Evolutionary conservation across 2,888 invertebrate species (phyloP).

Genomic region (Lymantria monacha): DNA sequence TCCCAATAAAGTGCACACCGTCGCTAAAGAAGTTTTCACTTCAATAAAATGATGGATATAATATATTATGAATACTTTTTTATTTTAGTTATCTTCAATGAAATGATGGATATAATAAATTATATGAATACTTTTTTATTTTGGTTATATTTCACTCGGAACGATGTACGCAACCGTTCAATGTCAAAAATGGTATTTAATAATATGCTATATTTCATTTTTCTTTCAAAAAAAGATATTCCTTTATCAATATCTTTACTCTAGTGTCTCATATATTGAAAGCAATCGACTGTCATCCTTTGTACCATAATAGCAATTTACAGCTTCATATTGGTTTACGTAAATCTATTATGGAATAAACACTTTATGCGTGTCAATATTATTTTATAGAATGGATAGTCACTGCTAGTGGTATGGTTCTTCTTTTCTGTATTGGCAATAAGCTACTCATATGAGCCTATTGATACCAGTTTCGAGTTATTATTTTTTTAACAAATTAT

Average conservation of each 20-base stretch:
- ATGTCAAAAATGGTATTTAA: slow-evolving; percentile 15
- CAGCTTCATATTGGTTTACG: slow-evolving; percentile 12
- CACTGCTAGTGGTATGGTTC: no score
- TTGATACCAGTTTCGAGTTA: no score
- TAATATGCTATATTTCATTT: slow-evolving; percentile 10
- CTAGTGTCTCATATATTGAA: slow-evolving; percentile 15
- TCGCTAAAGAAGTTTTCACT: no score
- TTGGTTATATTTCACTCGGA: slow-evolving; percentile 16
- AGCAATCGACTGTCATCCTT: slow-evolving; percentile 22
- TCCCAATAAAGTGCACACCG: no score
- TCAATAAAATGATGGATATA: no score
- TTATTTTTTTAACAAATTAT: no score
- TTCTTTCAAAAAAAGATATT: slow-evolving; percentile 25
- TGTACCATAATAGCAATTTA: slow-evolving; percentile 29
- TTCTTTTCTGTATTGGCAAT: no score
- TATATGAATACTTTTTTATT: slow-evolving; percentile 5
- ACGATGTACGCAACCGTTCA: slow-evolving; percentile 12
- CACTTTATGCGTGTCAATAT: no score
- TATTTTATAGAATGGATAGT: no score
- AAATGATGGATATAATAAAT: no score
- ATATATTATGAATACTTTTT: neutral
- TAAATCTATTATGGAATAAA: neutral
- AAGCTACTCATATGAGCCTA: no score
- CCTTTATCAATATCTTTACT: slow-evolving; percentile 23
- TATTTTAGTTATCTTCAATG: slow-evolving; percentile 15